These are phyloP conservation scores for Leucopsar rothschildi DNA, from an alignment of 2,113 vertebrate genomes.

Conservation along the genomic window DNA sequence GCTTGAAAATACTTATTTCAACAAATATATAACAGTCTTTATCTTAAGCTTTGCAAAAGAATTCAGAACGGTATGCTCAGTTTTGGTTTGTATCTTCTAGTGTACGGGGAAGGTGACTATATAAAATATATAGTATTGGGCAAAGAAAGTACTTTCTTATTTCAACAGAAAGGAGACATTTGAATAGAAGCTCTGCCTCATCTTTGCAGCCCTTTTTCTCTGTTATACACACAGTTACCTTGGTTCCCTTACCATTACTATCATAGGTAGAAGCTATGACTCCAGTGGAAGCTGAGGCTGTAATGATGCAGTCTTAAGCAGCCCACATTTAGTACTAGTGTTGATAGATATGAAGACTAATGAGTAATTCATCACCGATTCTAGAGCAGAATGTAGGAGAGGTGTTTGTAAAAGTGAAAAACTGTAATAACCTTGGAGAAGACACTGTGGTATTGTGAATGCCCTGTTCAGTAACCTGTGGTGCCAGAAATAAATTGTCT, in stretches of 20 bases:
- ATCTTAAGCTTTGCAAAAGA: neutral
- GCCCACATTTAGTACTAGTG: neutral
- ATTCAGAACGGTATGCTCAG: neutral
- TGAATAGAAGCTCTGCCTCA: neutral
- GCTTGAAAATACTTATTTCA: neutral
- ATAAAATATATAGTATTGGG: neutral
- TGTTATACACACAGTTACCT: neutral
- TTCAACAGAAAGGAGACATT: neutral
- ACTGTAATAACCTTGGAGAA: neutral
- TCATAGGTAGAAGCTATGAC: neutral
- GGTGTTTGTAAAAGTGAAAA: neutral
- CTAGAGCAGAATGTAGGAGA: neutral
- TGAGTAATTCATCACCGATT: neutral
- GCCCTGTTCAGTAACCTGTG: neutral
- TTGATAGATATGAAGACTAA: fast-evolving
- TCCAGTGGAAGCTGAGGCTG: neutral
- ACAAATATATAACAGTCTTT: neutral
- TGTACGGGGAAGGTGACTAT: neutral
- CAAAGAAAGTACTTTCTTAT: neutral
- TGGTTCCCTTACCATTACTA: neutral
- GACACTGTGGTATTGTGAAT: neutral
- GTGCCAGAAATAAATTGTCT: neutral
- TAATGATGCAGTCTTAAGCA: neutral
- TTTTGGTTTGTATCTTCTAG: neutral
- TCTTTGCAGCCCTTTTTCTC: neutral